phyloP scores from a whole-genome alignment of 2,888 invertebrate genomes.

The Linnaemya tessellans region DNA sequence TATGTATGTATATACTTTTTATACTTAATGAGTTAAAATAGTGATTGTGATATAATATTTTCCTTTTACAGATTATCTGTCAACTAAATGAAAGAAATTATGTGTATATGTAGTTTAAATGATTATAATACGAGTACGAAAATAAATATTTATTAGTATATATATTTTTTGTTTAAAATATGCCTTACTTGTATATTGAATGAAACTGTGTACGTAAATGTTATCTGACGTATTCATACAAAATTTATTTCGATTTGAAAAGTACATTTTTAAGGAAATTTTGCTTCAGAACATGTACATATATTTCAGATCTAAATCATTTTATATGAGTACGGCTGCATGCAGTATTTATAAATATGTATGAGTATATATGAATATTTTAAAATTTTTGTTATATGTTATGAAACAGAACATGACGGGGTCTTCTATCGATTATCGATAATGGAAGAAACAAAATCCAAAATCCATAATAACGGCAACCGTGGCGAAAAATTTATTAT shows the following conservation, averaged over 20 bases:
- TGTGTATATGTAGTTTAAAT: neutral
- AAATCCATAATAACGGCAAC: too few species aligned
- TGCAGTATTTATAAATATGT: conserved; percentile 32
- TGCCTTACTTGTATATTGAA: conserved; percentile 26
- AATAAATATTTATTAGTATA: conserved; percentile 46
- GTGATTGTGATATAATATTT: conserved; percentile 50
- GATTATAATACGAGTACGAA: conserved; percentile 53
- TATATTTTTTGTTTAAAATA: conserved; percentile 13
- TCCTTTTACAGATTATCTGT: conserved; percentile 15
- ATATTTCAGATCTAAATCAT: too few species aligned
- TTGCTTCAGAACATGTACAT: too few species aligned
- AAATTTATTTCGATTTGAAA: too few species aligned
- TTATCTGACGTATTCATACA: too few species aligned
- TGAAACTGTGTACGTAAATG: conserved; percentile 37
- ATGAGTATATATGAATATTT: conserved; percentile 3
- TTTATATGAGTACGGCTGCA: neutral
- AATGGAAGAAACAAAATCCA: too few species aligned
- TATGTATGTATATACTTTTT: conserved; percentile 3
- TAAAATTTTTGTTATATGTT: neutral
- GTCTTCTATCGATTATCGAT: too few species aligned
- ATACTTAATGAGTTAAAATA: conserved; percentile 57
- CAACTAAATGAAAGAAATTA: conserved; percentile 5
- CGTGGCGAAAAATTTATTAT: too few species aligned
- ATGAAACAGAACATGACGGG: too few species aligned
- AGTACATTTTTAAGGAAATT: too few species aligned